These are phyloP conservation scores for Morpho helenor DNA, from an alignment of 2,888 invertebrate genomes.

Conservation along the genomic window DNA sequence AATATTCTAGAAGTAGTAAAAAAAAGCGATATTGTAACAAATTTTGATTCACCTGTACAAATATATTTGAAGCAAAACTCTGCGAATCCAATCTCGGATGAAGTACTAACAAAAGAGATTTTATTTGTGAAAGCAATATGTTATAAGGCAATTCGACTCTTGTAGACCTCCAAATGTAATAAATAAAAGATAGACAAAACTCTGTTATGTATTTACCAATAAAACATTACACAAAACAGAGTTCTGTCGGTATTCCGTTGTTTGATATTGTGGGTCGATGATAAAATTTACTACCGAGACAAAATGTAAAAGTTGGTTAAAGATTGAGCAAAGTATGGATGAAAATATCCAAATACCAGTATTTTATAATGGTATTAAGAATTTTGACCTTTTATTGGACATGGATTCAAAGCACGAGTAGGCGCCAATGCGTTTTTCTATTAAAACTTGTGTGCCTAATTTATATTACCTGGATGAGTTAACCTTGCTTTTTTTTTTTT, in stretches of 20 bases:
- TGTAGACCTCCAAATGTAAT: constrained; percentile 22
- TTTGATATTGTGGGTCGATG: constrained; percentile 1
- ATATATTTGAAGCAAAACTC: constrained; percentile 10
- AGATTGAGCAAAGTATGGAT: neutral
- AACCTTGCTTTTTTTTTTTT: too few species aligned
- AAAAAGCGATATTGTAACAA: too few species aligned
- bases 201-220: constrained; percentile 30
- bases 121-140: constrained; percentile 16
- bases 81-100: constrained; percentile 10
- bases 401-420: too few species aligned
- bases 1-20: too few species aligned
- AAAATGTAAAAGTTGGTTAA: constrained; percentile 6
- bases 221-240: constrained; percentile 29
- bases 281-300: constrained; percentile 1
- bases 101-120: constrained; percentile 10
- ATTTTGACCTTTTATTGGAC: too few species aligned
- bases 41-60: neutral
- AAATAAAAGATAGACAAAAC: constrained; percentile 27
- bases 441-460: too few species aligned
- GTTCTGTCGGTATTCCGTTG: constrained; percentile 31
- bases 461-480: too few species aligned
- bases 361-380: too few species aligned
- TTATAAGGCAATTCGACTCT: constrained; percentile 21
- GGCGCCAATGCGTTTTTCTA: too few species aligned
- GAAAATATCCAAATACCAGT: too few species aligned